Conservation (phyloP, 2,797 vertebrate species). For the Rhincodon typus region DNA sequence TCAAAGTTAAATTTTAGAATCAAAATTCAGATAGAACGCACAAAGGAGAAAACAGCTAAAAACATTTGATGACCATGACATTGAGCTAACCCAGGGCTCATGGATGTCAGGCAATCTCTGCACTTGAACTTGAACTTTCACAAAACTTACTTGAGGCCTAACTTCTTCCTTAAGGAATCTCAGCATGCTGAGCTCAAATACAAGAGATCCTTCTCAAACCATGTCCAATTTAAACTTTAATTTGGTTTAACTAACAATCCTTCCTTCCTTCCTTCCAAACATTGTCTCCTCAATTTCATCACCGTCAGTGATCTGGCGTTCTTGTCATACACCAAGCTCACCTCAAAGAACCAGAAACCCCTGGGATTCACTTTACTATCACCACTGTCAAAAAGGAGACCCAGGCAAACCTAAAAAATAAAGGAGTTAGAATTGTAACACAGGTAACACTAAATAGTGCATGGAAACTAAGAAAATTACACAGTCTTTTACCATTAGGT, state of each 20-base stretch:
- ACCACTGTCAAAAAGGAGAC: neutral
- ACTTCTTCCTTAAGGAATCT: neutral
- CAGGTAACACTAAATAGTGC: neutral
- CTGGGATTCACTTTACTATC: neutral
- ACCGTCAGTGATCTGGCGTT: neutral
- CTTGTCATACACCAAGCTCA: neutral
- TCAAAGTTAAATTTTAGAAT: neutral
- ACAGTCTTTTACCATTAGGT: neutral
- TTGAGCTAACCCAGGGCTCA: neutral
- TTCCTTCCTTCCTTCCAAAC: neutral
- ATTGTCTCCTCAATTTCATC: neutral
- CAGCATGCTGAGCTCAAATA: neutral
- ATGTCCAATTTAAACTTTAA: neutral
- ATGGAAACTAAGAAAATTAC: neutral
- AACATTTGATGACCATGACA: neutral
- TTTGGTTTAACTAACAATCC: neutral
- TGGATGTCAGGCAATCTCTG: neutral
- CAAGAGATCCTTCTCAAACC: neutral
- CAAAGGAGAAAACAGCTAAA: neutral
- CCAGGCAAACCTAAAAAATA: neutral
- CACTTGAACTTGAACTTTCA: neutral
- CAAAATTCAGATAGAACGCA: neutral
- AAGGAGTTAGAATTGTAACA: neutral
- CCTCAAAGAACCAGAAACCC: neutral
- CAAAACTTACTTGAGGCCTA: neutral